Conservation (phyloP, 2,888 invertebrate species). For the Clivina fossor region DNA sequence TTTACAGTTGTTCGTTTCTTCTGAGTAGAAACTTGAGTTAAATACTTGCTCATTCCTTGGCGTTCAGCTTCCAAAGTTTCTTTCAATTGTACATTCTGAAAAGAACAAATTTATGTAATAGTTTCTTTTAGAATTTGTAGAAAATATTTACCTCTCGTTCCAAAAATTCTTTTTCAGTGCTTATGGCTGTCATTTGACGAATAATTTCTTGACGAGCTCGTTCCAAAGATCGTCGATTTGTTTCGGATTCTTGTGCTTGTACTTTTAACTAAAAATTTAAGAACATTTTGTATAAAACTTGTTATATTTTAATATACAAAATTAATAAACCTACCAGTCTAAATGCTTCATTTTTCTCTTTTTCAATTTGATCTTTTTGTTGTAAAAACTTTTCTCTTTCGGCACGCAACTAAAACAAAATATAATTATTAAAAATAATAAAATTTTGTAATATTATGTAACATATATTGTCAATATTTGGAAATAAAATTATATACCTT, state of each 20-base stretch:
- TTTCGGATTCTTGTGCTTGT: slow-evolving; percentile 61
- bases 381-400: slow-evolving; percentile 55
- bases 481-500: slow-evolving; percentile 48
- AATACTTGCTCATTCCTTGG: slow-evolving; percentile 54
- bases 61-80: slow-evolving; percentile 59
- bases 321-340: slow-evolving; percentile 50
- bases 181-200: slow-evolving; percentile 60
- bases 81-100: slow-evolving; percentile 60
- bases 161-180: slow-evolving; percentile 59
- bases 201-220: slow-evolving; percentile 61
- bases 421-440: slow-evolving; percentile 23
- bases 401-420: slow-evolving; percentile 52
- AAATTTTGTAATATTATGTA: slow-evolving; percentile 7
- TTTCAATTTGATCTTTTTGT: slow-evolving; percentile 54
- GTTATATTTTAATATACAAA: slow-evolving; percentile 4
- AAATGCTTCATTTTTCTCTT: slow-evolving; percentile 55
- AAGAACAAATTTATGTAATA: slow-evolving; percentile 32
- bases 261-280: slow-evolving; percentile 54
- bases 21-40: slow-evolving; percentile 48
- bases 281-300: slow-evolving; percentile 13
- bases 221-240: slow-evolving; percentile 59
- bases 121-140: background rate
- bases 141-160: slow-evolving; percentile 57
- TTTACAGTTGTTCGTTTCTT: slow-evolving; percentile 53
- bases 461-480: slow-evolving; percentile 6